Percentiles rank a stretch among this genome's conserved stretches.
Evolutionary conservation across 2,888 invertebrate species (phyloP).

Genomic region (Lithophane ornitopus): DNA sequence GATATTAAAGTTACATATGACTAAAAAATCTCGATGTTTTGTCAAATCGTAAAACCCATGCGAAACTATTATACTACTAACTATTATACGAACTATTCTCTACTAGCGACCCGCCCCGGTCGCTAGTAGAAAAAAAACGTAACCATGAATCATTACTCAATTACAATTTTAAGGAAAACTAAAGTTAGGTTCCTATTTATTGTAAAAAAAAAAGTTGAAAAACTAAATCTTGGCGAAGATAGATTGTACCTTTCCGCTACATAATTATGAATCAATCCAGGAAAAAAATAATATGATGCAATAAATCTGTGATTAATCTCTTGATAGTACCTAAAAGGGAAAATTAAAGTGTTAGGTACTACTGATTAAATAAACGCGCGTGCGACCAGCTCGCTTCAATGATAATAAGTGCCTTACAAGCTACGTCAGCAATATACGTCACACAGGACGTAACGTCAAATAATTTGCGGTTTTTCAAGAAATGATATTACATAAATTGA

Average conservation of each 20-base stretch:
- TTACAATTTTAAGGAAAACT: neutral
- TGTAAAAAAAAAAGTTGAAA: no score
- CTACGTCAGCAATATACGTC: slow-evolving; percentile 17
- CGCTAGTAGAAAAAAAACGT: no score
- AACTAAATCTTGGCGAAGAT: neutral
- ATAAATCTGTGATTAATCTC: neutral
- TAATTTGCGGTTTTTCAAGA: neutral
- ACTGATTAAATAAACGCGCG: neutral
- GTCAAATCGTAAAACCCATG: no score
- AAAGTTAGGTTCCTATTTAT: no score
- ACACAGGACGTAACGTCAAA: neutral
- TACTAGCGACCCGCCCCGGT: no score
- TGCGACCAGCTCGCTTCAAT: neutral
- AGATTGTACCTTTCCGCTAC: neutral
- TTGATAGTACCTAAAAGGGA: neutral
- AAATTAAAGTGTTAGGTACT: neutral
- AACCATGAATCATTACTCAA: no score
- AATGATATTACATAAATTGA: neutral
- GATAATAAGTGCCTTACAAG: neutral
- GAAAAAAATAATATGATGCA: slow-evolving; percentile 11
- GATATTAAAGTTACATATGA: no score
- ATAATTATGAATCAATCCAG: neutral
- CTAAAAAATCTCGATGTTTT: no score
- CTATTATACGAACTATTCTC: no score
- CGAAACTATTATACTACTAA: no score